These are phyloP conservation scores for Notiomystis cincta DNA, from an alignment of 2,113 vertebrate genomes.

Conservation along the genomic window DNA sequence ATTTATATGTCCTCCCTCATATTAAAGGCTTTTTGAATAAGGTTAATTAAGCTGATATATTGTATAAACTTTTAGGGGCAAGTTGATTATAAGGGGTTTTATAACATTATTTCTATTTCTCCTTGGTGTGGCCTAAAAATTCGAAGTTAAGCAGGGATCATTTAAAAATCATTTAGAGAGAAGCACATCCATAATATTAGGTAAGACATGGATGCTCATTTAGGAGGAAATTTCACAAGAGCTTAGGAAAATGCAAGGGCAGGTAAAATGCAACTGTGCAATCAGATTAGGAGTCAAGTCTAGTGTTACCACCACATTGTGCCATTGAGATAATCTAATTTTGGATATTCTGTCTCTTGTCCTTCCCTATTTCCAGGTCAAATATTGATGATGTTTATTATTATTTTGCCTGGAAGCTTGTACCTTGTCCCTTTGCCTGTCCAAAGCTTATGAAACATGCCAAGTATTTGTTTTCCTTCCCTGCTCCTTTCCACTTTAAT, in stretches of 20 bases:
- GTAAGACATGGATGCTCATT: background rate
- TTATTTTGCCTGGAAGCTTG: background rate
- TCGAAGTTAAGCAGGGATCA: background rate
- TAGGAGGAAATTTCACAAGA: background rate
- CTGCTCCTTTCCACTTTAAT: slow-evolving; percentile 15
- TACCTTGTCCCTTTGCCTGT: background rate
- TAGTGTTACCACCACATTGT: background rate
- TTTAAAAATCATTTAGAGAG: background rate
- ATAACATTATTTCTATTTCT: slow-evolving; percentile 37
- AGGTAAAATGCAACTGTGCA: background rate
- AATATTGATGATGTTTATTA: background rate
- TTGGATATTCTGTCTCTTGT: background rate
- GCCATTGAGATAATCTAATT: background rate
- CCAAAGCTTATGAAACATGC: background rate
- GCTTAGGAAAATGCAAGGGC: background rate
- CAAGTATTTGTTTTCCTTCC: slow-evolving; percentile 3
- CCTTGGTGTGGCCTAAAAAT: background rate
- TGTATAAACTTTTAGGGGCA: slow-evolving; percentile 34
- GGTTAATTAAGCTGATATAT: slow-evolving; percentile 32
- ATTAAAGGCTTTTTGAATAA: slow-evolving; percentile 26
- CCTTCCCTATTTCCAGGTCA: background rate
- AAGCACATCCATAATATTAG: background rate
- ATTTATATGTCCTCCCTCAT: background rate
- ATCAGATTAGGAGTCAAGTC: background rate
- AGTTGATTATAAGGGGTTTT: slow-evolving; percentile 35